phyloP scores from a whole-genome alignment of 2,888 invertebrate species.

The Oeneis ivallda region DNA sequence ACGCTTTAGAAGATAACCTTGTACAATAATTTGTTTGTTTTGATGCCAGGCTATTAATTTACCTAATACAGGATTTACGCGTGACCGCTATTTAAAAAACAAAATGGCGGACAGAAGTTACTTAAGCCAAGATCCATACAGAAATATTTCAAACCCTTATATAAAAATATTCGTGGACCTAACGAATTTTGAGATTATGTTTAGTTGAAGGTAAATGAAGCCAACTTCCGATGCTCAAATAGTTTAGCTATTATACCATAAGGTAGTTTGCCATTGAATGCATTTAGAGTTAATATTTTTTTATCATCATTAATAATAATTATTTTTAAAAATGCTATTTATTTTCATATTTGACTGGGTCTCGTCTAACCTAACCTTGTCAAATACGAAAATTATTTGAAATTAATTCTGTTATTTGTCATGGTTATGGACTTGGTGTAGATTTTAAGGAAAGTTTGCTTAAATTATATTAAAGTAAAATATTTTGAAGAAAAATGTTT shows the following conservation, averaged over 20 bases:
- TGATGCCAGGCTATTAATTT: too few relatives aligned
- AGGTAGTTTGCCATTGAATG: slow-evolving; percentile 23
- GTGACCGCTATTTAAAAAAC: too few relatives aligned
- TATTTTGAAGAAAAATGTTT: not conserved
- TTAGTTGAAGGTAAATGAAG: slow-evolving; percentile 18
- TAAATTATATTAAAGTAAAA: slow-evolving; percentile 18
- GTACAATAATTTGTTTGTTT: too few relatives aligned
- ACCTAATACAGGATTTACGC: too few relatives aligned
- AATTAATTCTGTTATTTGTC: not conserved
- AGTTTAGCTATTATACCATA: slow-evolving; percentile 16
- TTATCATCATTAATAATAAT: not conserved
- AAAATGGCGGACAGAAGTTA: too few relatives aligned
- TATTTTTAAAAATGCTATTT: not conserved
- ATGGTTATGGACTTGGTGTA: not conserved
- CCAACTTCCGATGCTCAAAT: slow-evolving; percentile 32
- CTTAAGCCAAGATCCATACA: slow-evolving; percentile 13
- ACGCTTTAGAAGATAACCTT: too few relatives aligned
- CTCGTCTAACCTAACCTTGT: too few relatives aligned
- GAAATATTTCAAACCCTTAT: slow-evolving; percentile 17
- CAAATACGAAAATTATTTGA: not conserved
- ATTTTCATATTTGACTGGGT: not conserved
- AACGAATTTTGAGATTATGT: not conserved
- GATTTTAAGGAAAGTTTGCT: slow-evolving; percentile 27
- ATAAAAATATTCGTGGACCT: too few relatives aligned
- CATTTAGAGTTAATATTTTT: slow-evolving; percentile 23